Base-by-base conservation (phyloP, 2,113 vertebrate species). In the Labeo rohita region DNA sequence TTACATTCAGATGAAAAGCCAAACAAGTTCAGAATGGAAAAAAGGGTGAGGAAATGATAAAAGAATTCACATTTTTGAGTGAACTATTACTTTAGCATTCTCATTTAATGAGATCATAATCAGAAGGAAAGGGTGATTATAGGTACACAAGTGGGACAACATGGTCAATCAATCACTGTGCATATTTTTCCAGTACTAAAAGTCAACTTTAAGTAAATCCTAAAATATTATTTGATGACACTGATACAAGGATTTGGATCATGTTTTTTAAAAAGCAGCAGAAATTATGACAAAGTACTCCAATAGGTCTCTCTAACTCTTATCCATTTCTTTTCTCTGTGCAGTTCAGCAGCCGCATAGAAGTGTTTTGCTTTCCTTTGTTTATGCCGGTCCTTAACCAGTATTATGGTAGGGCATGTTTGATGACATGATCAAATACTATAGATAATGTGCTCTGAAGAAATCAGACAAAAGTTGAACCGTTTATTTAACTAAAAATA, bases 401-500 rank as follows among this genome's bases (percentile, higher is more conserved):
- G 63, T 28, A 74, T 2, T 47, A 10, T 49, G n/a, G 45, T 0
- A 3, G 2, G 70, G 10, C 5, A 74, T 74, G 72, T 45, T 49
- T 23, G 68, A 70, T 72, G 68, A 21, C 39, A 72, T 11, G 21
- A 45, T 21, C 39, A 0, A 49, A 49, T 49, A 74, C 72, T 49
- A 74, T 49, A 45, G 45, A 74, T 74, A 74, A 74, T 74, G 72
- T 13, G 21, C 21, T 49, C 6, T 74, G 45, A 45, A 49, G 43
- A 74, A 49, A 74, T 49, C 45, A 74, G 72, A 74, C 45, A 74
- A 74, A 23, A 21, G 39, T 39, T 72, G 8, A 74, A 49, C 11
- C 15, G 21, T 49, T 49, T 74, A 49, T 49, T 74, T 74, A 49
- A 49, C 16, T 72, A 72, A 72, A 72, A 72, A 72, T 43, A 45